Evolutionary conservation across 2,797 vertebrate species (phyloP).

Genomic region (Bothrops alternatus): DNA sequence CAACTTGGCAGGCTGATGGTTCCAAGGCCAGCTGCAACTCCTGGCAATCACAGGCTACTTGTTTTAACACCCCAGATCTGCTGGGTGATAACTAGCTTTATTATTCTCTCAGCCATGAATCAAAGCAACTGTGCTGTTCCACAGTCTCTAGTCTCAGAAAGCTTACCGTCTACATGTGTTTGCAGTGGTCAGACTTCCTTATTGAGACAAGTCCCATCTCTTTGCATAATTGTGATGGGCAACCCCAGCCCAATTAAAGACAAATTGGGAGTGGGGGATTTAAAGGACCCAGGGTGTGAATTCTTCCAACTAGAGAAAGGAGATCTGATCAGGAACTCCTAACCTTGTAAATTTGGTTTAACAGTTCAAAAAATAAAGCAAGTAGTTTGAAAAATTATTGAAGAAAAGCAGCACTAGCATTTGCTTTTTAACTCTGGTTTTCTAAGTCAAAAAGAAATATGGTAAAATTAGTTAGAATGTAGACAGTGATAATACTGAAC

Average conservation of each 20-base stretch:
- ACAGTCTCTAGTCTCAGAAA: conserved; percentile 1
- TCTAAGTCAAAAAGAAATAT: neutral
- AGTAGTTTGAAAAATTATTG: neutral
- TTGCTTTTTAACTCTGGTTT: neutral
- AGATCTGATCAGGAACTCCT: conserved; percentile 49
- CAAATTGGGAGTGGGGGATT: conserved; percentile 51
- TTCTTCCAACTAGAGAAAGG: conserved; percentile 27
- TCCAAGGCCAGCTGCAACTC: conserved; percentile 52
- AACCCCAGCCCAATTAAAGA: conserved; percentile 54
- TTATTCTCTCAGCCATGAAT: conserved; percentile 63
- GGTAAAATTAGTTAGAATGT: conserved; percentile 1
- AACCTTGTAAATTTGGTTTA: conserved; percentile 48
- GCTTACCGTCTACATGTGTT: neutral
- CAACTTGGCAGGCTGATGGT: conserved; percentile 25
- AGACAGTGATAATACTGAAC: conserved; percentile 2
- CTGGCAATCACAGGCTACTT: conserved; percentile 45
- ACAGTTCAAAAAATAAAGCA: conserved; percentile 12
- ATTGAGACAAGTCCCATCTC: conserved; percentile 55
- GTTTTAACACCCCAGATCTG: conserved; percentile 53
- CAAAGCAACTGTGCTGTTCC: conserved; percentile 54
- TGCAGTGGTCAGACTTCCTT: conserved; percentile 21
- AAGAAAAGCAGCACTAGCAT: neutral
- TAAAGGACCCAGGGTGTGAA: neutral
- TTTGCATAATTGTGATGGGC: conserved; percentile 59
- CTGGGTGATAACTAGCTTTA: conserved; percentile 47